phyloP scores from a whole-genome alignment of 2,797 vertebrate species.

The Pseudomugil gertrudae region DNA sequence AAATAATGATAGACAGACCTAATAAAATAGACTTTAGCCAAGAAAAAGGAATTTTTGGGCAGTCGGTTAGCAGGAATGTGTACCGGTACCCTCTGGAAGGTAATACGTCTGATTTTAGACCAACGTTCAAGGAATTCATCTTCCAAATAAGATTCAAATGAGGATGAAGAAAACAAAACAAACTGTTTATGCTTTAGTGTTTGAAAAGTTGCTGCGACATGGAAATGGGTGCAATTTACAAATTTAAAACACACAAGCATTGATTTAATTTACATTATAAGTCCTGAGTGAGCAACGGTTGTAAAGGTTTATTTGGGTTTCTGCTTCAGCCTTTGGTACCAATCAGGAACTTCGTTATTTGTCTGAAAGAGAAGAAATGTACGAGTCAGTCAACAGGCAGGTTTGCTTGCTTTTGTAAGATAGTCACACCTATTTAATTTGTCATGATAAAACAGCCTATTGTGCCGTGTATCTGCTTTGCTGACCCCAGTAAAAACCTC shows the following conservation, averaged over 20 bases:
- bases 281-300: constrained; percentile 23
- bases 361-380: constrained; percentile 69
- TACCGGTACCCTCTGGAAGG: constrained; percentile 66
- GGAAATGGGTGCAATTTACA: constrained; percentile 25
- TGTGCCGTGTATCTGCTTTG: constrained; percentile 7
- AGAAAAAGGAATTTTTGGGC: constrained; percentile 67
- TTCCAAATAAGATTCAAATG: constrained; percentile 42
- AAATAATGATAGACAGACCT: constrained; percentile 74
- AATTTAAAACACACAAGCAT: constrained; percentile 10
- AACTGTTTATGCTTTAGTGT: constrained; percentile 38
- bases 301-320: constrained; percentile 66
- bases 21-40: constrained; percentile 65
- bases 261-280: background rate
- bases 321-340: constrained; percentile 69
- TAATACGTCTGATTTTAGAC: constrained; percentile 47
- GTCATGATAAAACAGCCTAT: background rate
- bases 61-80: constrained; percentile 59
- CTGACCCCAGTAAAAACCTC: constrained; percentile 15
- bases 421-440: constrained; percentile 4
- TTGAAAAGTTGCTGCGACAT: constrained; percentile 18
- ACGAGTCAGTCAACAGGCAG: background rate
- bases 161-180: constrained; percentile 44
- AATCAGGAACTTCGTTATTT: constrained; percentile 76
- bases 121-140: constrained; percentile 39
- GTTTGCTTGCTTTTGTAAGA: background rate